Evolutionary conservation across 2,888 invertebrate genomes (phyloP), one percentile per base, ranked within the genome.

Genomic region (Thymelicus lineola): DNA sequence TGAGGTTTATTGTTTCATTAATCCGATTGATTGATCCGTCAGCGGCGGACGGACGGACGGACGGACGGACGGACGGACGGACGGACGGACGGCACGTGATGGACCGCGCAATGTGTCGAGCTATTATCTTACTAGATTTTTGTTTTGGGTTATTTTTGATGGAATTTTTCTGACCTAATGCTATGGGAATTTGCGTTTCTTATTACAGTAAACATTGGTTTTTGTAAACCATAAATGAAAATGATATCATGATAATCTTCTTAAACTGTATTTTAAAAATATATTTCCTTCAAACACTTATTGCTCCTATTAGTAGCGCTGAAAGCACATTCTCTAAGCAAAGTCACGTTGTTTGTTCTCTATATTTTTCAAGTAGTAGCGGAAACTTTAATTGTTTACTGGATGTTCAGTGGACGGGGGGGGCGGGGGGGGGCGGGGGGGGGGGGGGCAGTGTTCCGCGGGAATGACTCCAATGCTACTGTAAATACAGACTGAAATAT

Each of bases 361-460:
- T 12, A 6, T 28, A 28, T 28, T 55, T 55, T 55, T 55, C 20
- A 55, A 55, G 28, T 55, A 55, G 28, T 28, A 28, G 28, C 55
- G 55, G 28, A 55, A 55, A 28, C 28, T 55, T 55, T 55, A 28
- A 55, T 50, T 55, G 55, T 55, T 20, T 55, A 55, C 28, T 55
- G 55, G 14, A 55, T 55, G 28, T 28, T 55, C 55, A 28, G 55
- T 55, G 1, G 55, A 12, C 28, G 3, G 28, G 5, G 28, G 4
- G 28, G 28, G 1, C 28, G 28, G 28, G 4, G 28, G 28, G 28
- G 28, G 28, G 28, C 28, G 28, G 28, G 28, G 28, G 28, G 28
- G 1, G 28, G 28, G 28, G 28, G 1, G 1, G 28, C 28, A 5
- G 28, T 0, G 28, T 28, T 28, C 28, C 28, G 28, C 28, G 3